A percentile compares a stretch with the other conserved stretches of the same genome.
These are phyloP conservation scores for Drosophila meridionalis DNA, from an alignment of 2,888 invertebrate genomes.

Conservation along the genomic window DNA sequence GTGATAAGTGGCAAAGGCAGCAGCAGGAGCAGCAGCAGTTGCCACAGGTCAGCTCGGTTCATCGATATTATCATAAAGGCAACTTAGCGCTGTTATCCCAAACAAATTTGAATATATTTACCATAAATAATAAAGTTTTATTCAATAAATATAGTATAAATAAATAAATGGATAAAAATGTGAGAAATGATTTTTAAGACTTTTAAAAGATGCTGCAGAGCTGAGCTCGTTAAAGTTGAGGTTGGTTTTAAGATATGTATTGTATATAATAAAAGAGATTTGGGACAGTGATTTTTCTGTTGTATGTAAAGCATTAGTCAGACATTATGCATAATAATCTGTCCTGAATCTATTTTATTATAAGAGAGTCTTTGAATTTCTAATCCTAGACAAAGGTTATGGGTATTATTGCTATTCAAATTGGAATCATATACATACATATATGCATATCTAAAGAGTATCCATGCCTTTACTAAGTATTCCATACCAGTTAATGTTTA, in stretches of 20 bases:
- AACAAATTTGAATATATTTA: neutral
- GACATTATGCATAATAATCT: no score
- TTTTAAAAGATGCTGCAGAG: no score
- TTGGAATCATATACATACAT: neutral
- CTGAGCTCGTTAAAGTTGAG: neutral
- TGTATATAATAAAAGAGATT: no score
- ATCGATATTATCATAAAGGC: neutral
- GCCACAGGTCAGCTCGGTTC: slow-evolving; percentile 22
- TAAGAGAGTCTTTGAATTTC: no score
- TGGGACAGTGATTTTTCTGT: no score
- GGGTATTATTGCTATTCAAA: neutral
- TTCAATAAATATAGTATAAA: neutral
- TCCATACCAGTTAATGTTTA: no score
- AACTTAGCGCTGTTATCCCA: neutral
- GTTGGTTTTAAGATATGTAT: neutral
- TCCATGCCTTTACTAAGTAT: no score
- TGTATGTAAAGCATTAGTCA: no score
- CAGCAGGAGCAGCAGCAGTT: neutral
- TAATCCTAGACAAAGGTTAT: neutral
- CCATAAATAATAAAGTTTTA: slow-evolving; percentile 1
- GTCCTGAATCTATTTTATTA: no score
- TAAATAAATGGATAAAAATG: neutral
- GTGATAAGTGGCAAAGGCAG: slow-evolving; percentile 13
- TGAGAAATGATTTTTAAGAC: neutral
- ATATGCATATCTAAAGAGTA: no score